phyloP scores from a whole-genome alignment of 1,140 invertebrate species.

The Pseudoatta argentina region DNA sequence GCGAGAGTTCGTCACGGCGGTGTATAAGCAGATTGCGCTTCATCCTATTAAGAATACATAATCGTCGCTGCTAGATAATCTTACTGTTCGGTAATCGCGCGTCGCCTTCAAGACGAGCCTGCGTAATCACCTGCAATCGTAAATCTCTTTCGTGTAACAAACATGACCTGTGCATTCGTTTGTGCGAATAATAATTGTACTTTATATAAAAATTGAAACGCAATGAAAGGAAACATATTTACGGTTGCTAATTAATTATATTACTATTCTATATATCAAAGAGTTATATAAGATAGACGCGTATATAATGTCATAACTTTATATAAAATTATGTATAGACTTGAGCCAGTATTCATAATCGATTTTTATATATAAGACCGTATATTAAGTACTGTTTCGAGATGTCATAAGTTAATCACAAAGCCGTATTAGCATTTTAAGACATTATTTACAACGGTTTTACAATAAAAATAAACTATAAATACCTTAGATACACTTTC shows the following conservation, averaged over 20 bases:
- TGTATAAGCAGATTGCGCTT: conserved; percentile 40
- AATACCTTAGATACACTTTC: not conserved
- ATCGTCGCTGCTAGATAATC: conserved; percentile 43
- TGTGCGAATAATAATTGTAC: conserved; percentile 30
- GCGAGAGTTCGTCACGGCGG: not conserved
- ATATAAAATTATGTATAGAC: not conserved
- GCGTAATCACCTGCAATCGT: conserved; percentile 55
- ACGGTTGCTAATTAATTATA: conserved; percentile 28
- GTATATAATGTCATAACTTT: not conserved
- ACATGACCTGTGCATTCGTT: conserved; percentile 17
- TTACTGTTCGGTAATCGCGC: conserved; percentile 35
- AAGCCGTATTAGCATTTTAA: too few relatives aligned
- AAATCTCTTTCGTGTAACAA: conserved; percentile 46
- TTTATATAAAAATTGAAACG: conserved; percentile 17
- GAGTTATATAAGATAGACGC: not conserved
- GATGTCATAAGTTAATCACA: too few relatives aligned
- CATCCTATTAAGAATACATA: conserved; percentile 54
- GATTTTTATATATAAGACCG: too few relatives aligned
- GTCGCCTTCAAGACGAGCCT: conserved; percentile 31
- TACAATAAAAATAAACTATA: not conserved
- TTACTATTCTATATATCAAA: not conserved
- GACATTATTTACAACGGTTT: not conserved
- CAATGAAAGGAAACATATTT: not conserved
- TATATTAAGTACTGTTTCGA: too few relatives aligned
- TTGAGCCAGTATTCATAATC: too few relatives aligned